Conservation (phyloP, 2,113 vertebrate species). For the Nansenia antarctica region DNA sequence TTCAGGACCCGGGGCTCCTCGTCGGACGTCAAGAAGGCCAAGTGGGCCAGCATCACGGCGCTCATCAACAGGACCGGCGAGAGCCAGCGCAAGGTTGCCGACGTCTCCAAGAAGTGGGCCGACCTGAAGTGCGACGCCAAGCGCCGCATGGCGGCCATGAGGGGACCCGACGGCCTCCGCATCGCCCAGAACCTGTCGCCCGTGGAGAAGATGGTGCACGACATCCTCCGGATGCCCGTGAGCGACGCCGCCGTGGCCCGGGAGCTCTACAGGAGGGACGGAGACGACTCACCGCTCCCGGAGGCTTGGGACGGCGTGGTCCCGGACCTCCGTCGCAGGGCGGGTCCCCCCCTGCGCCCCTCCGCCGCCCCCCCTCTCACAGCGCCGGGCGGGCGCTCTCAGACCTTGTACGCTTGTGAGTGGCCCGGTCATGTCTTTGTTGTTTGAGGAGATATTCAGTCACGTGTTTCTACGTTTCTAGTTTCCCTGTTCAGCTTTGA, state of each 20-base stretch:
- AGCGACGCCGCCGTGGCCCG: constrained; percentile 41
- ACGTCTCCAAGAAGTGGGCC: constrained; percentile 76
- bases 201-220: constrained; percentile 73
- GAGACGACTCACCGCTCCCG: constrained; percentile 4
- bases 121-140: constrained; percentile 81
- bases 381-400: not conserved
- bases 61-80: constrained; percentile 78
- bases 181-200: constrained; percentile 59
- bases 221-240: constrained; percentile 74
- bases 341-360: too few relatives aligned
- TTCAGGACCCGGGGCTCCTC: constrained; percentile 76
- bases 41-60: constrained; percentile 78
- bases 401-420: too few relatives aligned
- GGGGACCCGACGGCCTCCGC: constrained; percentile 49
- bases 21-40: constrained; percentile 72
- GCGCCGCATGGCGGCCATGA: constrained; percentile 73
- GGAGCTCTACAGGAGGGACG: constrained; percentile 65
- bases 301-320: constrained; percentile 58
- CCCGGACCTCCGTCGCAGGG: constrained; percentile 41
- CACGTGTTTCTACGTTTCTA: too few relatives aligned
- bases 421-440: too few relatives aligned
- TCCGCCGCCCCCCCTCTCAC: constrained; percentile 47
- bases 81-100: constrained; percentile 55
- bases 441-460: too few relatives aligned
- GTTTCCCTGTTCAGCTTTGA: too few relatives aligned